phyloP scores from a whole-genome alignment of 2,797 vertebrate genomes.

The Mormyrops attenuatus region DNA sequence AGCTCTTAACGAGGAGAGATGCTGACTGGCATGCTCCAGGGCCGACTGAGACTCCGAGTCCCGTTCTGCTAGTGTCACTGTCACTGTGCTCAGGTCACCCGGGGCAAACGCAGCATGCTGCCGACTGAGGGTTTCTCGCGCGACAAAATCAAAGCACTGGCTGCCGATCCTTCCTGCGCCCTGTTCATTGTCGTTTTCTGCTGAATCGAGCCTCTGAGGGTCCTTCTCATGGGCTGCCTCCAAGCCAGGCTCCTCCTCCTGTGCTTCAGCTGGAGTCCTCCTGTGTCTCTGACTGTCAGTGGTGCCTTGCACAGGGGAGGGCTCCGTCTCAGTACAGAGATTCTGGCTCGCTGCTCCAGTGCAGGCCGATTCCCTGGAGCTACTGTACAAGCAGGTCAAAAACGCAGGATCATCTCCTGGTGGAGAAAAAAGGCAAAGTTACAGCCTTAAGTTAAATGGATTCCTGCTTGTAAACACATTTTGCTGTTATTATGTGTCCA shows the following conservation, averaged over 20 bases:
- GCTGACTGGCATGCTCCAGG: neutral
- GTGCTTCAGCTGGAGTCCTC: neutral
- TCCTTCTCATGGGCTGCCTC: neutral
- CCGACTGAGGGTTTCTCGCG: neutral
- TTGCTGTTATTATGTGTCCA: neutral
- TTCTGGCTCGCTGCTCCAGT: neutral
- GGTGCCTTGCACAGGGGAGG: neutral
- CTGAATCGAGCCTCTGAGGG: neutral
- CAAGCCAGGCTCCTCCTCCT: neutral
- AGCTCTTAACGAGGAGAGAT: neutral
- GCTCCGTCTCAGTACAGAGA: neutral
- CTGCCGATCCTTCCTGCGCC: neutral
- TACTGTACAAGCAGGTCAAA: neutral
- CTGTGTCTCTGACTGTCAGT: neutral
- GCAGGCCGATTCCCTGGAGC: neutral
- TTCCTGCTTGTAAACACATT: neutral
- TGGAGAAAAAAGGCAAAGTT: neutral
- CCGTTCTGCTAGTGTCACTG: neutral
- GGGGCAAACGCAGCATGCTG: neutral
- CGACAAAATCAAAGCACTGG: neutral
- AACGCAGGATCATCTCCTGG: neutral
- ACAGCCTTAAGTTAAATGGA: neutral
- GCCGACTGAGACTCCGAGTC: neutral
- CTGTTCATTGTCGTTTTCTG: neutral
- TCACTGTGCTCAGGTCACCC: neutral